Conservation (phyloP, 2,797 vertebrate species). For the Aeoliscus strigatus region DNA sequence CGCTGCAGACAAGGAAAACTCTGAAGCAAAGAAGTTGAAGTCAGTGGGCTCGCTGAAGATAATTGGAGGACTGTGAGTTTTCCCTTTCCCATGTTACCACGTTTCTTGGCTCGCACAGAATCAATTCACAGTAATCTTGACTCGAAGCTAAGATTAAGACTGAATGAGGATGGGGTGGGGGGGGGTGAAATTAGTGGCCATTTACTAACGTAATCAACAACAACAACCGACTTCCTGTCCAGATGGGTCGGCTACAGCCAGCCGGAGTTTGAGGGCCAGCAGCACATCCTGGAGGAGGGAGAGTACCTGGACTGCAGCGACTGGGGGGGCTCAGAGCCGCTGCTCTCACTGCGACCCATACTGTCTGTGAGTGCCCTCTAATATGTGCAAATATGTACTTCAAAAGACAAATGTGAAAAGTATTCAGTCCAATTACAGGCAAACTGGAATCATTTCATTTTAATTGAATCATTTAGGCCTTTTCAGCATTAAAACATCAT, state of each 20-base stretch:
- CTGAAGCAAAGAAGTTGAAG: conserved; percentile 30
- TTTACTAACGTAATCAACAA: conserved; percentile 6
- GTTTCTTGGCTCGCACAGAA: neutral
- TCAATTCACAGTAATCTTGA: neutral
- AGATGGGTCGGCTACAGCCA: conserved; percentile 92
- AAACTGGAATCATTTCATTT: no score
- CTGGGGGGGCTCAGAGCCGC: conserved; percentile 80
- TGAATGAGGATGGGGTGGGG: conserved; percentile 9
- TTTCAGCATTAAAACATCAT: no score
- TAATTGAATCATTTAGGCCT: no score
- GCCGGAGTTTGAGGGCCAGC: conserved; percentile 84
- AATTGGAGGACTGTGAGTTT: conserved; percentile 87
- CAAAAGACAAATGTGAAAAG: no score
- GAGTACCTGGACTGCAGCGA: conserved; percentile 82
- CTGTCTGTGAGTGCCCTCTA: conserved; percentile 78
- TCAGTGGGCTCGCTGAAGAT: conserved; percentile 87
- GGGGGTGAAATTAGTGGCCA: neutral
- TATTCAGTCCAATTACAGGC: no score
- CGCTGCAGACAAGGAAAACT: conserved; percentile 17
- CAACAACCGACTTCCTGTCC: conserved; percentile 5
- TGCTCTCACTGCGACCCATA: conserved; percentile 83
- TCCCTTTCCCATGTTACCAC: neutral
- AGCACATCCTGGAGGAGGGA: conserved; percentile 92
- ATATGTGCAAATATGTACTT: no score
- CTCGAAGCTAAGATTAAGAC: neutral